Conservation (phyloP, 2,113 vertebrate genomes). For the Brachionichthys hirsutus region DNA sequence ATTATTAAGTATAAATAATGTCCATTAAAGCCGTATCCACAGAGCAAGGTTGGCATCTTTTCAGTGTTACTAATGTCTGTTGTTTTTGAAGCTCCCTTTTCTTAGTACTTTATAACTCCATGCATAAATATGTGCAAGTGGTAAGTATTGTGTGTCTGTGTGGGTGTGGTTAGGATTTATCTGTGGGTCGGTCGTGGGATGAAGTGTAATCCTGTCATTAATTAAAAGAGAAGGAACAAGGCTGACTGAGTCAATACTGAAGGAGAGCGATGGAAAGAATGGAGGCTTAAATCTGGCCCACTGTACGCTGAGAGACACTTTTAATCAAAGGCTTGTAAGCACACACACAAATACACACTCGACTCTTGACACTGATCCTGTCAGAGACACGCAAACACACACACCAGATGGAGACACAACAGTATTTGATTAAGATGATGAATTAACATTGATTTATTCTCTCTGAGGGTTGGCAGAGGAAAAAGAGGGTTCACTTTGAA, state of each 20-base stretch:
- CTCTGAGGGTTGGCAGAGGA: constrained; percentile 30
- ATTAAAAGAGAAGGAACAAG: constrained; percentile 58
- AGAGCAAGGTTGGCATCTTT: too few relatives aligned
- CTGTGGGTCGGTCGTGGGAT: constrained; percentile 48
- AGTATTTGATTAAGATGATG: constrained; percentile 61
- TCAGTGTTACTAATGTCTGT: background rate
- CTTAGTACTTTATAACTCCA: background rate
- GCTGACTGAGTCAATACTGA: constrained; percentile 16
- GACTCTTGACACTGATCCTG: constrained; percentile 36
- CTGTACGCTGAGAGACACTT: constrained; percentile 53
- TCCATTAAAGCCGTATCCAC: too few relatives aligned
- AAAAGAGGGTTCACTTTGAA: constrained; percentile 23
- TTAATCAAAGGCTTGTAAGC: constrained; percentile 61
- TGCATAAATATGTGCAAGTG: background rate
- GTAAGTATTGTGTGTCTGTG: background rate
- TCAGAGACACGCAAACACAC: constrained; percentile 32
- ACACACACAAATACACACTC: constrained; percentile 13
- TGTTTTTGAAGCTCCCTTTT: constrained; percentile 1
- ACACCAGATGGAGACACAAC: constrained; percentile 59
- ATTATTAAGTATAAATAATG: too few relatives aligned
- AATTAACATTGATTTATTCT: constrained; percentile 54
- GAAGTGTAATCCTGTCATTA: constrained; percentile 60
- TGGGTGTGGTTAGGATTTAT: constrained; percentile 19
- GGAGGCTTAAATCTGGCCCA: constrained; percentile 55
- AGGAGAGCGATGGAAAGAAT: constrained; percentile 48